Conservation (phyloP, 2,113 vertebrate species). For the Argyrosomus japonicus region DNA sequence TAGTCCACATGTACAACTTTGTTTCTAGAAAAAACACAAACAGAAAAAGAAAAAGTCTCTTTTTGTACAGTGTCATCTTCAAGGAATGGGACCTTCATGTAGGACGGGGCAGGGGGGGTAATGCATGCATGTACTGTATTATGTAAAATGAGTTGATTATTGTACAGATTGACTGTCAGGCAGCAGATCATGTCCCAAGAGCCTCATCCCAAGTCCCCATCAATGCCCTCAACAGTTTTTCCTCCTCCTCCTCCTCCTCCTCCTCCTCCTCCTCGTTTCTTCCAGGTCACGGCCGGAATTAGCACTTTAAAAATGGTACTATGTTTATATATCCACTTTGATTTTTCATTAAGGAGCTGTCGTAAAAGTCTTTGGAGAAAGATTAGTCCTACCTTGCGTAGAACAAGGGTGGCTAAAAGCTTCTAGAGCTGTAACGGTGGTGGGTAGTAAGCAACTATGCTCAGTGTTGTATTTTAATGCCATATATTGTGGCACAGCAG, state of each 20-base stretch:
- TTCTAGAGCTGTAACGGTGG: slow-evolving; percentile 60
- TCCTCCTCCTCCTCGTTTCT: slow-evolving; percentile 76
- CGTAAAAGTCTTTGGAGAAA: slow-evolving; percentile 74
- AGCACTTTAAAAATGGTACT: slow-evolving; percentile 61
- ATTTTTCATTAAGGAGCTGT: slow-evolving; percentile 60
- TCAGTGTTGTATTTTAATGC: slow-evolving; percentile 41
- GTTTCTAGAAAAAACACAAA: slow-evolving; percentile 67
- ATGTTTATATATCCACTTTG: slow-evolving; percentile 63
- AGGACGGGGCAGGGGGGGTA: slow-evolving; percentile 53
- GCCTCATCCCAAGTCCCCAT: slow-evolving; percentile 88
- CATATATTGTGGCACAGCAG: slow-evolving; percentile 38
- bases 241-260: slow-evolving; percentile 79
- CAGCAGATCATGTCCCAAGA: slow-evolving; percentile 85
- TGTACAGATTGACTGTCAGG: slow-evolving; percentile 91
- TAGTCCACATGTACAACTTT: slow-evolving; percentile 69
- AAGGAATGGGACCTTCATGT: slow-evolving; percentile 40
- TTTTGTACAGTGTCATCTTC: slow-evolving; percentile 83
- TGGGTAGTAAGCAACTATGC: slow-evolving; percentile 56
- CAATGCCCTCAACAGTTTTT: slow-evolving; percentile 86
- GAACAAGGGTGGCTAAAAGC: slow-evolving; percentile 57
- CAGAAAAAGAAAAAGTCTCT: slow-evolving; percentile 75
- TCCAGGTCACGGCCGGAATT: slow-evolving; percentile 57
- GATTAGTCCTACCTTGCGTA: slow-evolving; percentile 55
- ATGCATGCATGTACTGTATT: slow-evolving; percentile 92
- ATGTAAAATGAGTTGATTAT: slow-evolving; percentile 91